These are phyloP conservation scores for Pantherophis guttatus DNA, from an alignment of 2,113 vertebrate genomes.

Conservation along the genomic window DNA sequence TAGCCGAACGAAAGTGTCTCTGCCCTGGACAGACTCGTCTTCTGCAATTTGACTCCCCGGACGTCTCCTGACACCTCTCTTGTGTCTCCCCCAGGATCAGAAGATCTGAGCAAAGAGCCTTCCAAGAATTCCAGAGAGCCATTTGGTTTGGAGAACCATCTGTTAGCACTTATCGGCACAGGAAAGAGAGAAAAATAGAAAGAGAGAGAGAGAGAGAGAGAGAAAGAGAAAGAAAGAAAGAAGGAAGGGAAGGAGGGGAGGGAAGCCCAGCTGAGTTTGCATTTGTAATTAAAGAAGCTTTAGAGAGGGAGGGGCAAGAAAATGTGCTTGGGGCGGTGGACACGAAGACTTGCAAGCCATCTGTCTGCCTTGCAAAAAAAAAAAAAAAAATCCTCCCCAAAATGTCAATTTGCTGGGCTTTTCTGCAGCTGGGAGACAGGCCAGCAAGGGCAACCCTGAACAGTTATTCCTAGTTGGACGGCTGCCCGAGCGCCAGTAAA, in stretches of 20 bases:
- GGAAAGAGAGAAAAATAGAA: constrained; percentile 22
- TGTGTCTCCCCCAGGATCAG: not conserved
- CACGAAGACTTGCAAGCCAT: not conserved
- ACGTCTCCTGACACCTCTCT: not conserved
- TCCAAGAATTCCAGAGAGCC: not conserved
- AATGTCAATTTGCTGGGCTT: not conserved
- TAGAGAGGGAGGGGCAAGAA: not conserved
- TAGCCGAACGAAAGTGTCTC: not conserved
- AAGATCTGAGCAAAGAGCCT: not conserved
- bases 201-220: too few species aligned
- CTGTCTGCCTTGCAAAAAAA: not conserved
- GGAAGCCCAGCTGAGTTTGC: not conserved
- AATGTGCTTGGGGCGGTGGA: not conserved
- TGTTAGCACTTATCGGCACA: constrained; percentile 68
- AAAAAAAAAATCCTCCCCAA: not conserved
- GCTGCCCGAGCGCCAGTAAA: not conserved
- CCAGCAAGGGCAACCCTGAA: not conserved
- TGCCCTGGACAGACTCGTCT: not conserved
- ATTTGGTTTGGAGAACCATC: constrained; percentile 41
- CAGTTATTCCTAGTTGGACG: not conserved
- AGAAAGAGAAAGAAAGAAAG: not conserved
- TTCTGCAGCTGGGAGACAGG: not conserved
- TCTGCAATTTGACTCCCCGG: not conserved
- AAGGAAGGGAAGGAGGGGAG: not conserved
- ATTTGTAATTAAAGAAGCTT: not conserved